Percentiles rank a stretch among this genome's conserved stretches.
These are phyloP conservation scores for Petaurus breviceps DNA, from an alignment of 2,113 vertebrate genomes.

Conservation along the genomic window DNA sequence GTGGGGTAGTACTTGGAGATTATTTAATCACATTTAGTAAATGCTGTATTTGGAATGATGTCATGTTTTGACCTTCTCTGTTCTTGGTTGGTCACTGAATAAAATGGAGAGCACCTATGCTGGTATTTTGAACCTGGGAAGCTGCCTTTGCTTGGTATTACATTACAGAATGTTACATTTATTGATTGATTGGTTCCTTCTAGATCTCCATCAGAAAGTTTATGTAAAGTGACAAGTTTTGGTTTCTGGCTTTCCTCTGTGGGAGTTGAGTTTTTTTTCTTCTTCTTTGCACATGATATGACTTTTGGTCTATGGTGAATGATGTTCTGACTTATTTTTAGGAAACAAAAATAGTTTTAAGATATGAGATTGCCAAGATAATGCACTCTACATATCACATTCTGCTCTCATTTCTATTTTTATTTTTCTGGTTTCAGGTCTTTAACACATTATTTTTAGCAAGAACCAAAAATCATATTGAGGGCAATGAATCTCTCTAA, in stretches of 20 bases:
- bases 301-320: not conserved
- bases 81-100: no score
- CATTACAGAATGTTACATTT: no score
- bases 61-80: no score
- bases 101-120: no score
- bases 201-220: not conserved
- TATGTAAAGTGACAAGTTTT: not conserved
- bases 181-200: not conserved
- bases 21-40: no score
- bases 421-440: not conserved
- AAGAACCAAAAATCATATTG: not conserved
- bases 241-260: not conserved
- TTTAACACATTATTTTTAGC: not conserved
- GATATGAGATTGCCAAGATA: not conserved
- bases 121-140: no score
- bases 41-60: no score
- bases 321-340: not conserved
- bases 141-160: no score
- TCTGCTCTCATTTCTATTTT: not conserved
- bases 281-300: not conserved
- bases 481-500: not conserved
- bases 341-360: not conserved
- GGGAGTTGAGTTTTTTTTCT: not conserved
- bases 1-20: no score
- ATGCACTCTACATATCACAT: not conserved